Conservation (phyloP, 2,797 vertebrate genomes). For the Trematomus bernacchii region DNA sequence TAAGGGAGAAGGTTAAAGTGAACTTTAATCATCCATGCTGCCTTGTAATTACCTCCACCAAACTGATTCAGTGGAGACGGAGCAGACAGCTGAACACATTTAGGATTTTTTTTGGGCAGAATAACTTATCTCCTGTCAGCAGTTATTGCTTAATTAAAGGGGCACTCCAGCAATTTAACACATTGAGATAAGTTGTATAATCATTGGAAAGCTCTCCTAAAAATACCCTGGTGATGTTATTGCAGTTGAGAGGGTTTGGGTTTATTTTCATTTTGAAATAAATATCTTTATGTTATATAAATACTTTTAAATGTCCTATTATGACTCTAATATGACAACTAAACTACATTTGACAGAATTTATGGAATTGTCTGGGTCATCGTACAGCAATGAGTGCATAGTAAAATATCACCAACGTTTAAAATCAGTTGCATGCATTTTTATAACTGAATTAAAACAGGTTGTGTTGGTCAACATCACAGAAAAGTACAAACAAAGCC, state of each 20-base stretch:
- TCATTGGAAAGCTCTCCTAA: neutral
- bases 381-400: neutral
- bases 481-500: conserved; percentile 7
- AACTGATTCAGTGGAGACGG: conserved; percentile 7
- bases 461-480: neutral
- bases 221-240: neutral
- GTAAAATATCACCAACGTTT: too few relatives aligned
- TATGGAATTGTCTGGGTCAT: neutral
- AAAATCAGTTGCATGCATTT: neutral
- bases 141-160: conserved; percentile 11
- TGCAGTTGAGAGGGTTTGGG: conserved; percentile 22
- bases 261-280: conserved; percentile 23
- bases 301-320: neutral
- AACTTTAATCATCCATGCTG: conserved; percentile 23
- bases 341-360: neutral
- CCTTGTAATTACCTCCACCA: conserved; percentile 26
- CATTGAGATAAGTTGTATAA: neutral
- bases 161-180: neutral
- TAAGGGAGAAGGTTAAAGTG: conserved; percentile 31
- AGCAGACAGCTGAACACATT: conserved; percentile 24
- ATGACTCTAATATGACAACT: neutral
- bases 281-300: conserved; percentile 4
- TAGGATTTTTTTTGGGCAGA: neutral
- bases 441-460: too few relatives aligned
- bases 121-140: neutral